Evolutionary conservation across 2,888 invertebrate genomes (phyloP).

Genomic region (Ochropleura leucogaster): DNA sequence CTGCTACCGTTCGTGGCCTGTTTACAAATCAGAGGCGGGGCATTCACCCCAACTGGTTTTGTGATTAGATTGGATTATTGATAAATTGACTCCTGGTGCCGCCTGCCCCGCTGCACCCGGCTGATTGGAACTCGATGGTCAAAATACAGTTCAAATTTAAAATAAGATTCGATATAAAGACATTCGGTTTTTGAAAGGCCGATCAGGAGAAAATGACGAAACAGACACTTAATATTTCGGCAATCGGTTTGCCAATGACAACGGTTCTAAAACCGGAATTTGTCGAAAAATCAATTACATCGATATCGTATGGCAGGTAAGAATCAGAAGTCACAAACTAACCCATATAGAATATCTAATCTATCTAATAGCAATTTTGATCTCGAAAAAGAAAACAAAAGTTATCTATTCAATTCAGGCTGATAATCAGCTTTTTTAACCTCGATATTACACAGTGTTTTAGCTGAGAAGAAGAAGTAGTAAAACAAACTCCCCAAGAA

Average conservation of each 20-base stretch:
- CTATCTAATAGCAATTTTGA: too few relatives aligned
- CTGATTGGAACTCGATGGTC: conserved; percentile 11
- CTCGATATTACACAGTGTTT: too few relatives aligned
- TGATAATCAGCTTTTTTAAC: too few relatives aligned
- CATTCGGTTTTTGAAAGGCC: background rate
- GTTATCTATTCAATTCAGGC: too few relatives aligned
- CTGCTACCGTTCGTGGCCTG: conserved; percentile 23
- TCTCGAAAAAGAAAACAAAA: too few relatives aligned
- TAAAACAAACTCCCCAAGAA: too few relatives aligned
- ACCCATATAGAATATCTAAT: background rate
- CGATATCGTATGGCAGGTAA: background rate
- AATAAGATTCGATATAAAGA: background rate
- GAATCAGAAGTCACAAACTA: background rate
- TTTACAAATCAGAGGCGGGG: conserved; percentile 44
- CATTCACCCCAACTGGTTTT: conserved; percentile 55
- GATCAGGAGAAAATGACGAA: background rate
- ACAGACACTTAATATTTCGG: background rate
- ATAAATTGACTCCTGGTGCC: conserved; percentile 43
- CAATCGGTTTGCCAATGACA: background rate
- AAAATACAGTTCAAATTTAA: conserved; percentile 1
- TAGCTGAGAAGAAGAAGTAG: too few relatives aligned
- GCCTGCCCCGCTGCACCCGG: background rate
- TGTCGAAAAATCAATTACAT: background rate
- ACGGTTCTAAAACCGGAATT: background rate
- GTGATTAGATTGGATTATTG: conserved; percentile 50